These are phyloP conservation scores for Acropora tenuis DNA, from an alignment of 64 coral and sea anemone genomes.

Conservation along the genomic window DNA sequence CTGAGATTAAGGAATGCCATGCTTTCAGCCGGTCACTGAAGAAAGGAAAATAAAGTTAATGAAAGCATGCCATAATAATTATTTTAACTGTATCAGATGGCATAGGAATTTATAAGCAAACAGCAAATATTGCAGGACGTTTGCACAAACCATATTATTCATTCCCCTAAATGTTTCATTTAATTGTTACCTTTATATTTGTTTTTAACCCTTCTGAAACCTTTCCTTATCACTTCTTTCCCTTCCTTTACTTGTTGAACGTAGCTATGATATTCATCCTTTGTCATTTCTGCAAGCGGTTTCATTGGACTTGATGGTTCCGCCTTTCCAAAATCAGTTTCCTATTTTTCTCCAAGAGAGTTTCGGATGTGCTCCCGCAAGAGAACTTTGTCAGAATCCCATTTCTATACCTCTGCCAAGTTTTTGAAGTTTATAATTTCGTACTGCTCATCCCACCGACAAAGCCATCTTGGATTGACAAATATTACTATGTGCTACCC, in stretches of 20 bases:
- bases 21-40: constrained; percentile 14
- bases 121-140: constrained; percentile 1
- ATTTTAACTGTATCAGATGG: constrained; percentile 5
- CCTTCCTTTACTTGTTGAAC: background rate
- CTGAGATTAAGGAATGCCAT: constrained; percentile 3
- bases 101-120: constrained; percentile 7
- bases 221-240: no score
- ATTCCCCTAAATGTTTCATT: background rate
- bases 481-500: background rate
- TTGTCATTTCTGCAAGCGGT: background rate
- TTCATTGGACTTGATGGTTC: constrained; percentile 6
- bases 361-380: constrained; percentile 32
- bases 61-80: constrained; percentile 10
- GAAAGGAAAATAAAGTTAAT: constrained; percentile 12
- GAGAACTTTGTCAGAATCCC: constrained; percentile 63
- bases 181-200: constrained; percentile 19
- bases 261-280: background rate
- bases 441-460: background rate
- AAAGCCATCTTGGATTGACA: background rate
- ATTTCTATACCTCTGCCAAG: constrained; percentile 52
- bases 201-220: constrained; percentile 5
- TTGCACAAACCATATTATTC: constrained; percentile 5
- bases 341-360: constrained; percentile 10
- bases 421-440: constrained; percentile 44
- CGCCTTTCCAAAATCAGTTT: constrained; percentile 43